Base-by-base conservation (phyloP, 2,797 vertebrate genomes). In the Erethizon dorsatum region DNA sequence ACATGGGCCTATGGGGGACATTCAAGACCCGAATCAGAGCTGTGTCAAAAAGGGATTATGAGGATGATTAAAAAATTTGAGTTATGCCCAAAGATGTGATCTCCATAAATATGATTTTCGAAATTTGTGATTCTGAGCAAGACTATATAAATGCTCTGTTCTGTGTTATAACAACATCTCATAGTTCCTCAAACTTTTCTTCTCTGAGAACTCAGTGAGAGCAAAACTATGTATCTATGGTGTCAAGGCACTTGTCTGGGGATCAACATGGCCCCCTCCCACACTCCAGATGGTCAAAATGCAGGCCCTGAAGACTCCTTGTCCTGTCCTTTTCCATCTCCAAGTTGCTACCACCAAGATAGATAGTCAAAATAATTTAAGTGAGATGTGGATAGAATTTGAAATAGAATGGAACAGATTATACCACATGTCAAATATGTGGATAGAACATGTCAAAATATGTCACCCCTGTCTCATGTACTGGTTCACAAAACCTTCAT, bases 401-500 rank as follows among this genome's bases (percentile, higher is more conserved):
- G 91, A 96, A 69, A 33, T 71, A 50, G 61, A 52, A 77, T 28
- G 50, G 22, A 90, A 56, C 67, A 78, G 69, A 77, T 22, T 15
- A 9, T 59, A 20, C 45, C 1, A 2, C 1, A 54, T 41, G 37
- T 41, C 37, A 41, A 41, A 41, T 41, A 41, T 41, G 37, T 41
- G 57, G 59, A 56, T 22, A 96, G 56, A 65, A 28, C 52, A 77
- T 37, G 17, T 24, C 57, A 45, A 87, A 37, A 1, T 31, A 5
- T 88, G 33, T 41, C 22, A 50, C 24, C 83, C 4, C 22, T 87
- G 57, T 5, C 31, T 24, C 26, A 67, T 24, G 1, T 83, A 37
- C 69, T 84, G 11, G 56, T 83, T 95, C 22, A 82, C 57, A 67
- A 84, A 94, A 61, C 14, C 45, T 95, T 83, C 37, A 86, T 83